Base-by-base conservation (phyloP, 2,113 vertebrate species). In the Morone saxatilis region DNA sequence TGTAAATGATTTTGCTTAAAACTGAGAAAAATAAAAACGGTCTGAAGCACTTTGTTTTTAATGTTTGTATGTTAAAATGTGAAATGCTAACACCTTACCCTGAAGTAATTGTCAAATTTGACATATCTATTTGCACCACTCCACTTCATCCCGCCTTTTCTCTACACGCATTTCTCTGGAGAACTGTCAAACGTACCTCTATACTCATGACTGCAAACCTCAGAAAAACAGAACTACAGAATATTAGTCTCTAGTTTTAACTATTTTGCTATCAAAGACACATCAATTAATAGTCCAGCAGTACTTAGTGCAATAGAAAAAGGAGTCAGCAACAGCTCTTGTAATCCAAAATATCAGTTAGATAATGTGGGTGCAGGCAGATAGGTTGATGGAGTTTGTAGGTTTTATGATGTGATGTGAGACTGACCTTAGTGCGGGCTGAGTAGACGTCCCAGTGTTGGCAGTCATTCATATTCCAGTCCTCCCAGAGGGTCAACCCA, bases 401-500 rank as follows among this genome's bases (percentile, higher is more conserved):
- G 71, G 74, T 73, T 78, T 41, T 87, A 61, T 85, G 79, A 89
- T 67, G 71, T 67, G 76, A 83, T 72, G 83, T 67, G 59, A 90
- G 60, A 95, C 94, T 94, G 92, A 95, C 94, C 94, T 95, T 82
- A 82, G 80, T 48, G 77, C 68, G 6, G 67, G 84, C 57, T 78
- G 87, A 87, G 89, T 80, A 88, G 89, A 83, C 63, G 41, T 93
- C 90, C 88, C 78, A 31, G 54, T 76, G 79, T 78, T 88, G 83
- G 72, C 73, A 84, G 70, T 83, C 89, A 88, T 92, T 93, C 92
- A 93, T 93, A 81, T 88, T 91, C 81, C 90, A 90, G 76, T 90
- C 78, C 78, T 91, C 91, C 89, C 79, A 83, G 77, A 76, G 87
- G 89, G 89, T 88, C 79, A 82, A 71, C 84, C 88, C 88, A 76